Conservation (phyloP, 2,797 vertebrate genomes). For the Phylloscopus collybita region DNA sequence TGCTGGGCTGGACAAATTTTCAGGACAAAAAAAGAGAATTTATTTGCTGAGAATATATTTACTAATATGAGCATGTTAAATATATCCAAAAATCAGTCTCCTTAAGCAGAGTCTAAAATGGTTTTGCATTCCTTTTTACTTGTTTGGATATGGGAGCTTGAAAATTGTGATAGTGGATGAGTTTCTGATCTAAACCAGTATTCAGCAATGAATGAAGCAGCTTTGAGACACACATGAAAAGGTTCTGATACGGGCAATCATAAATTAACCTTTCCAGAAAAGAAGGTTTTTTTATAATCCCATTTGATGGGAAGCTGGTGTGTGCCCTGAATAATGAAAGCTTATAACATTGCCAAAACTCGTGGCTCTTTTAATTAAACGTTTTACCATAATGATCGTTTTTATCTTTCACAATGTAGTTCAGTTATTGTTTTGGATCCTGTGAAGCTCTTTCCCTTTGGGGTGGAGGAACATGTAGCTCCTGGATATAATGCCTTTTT, state of each 20-base stretch:
- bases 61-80: not conserved
- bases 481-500: not conserved
- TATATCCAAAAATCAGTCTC: rapidly evolving
- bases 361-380: not conserved
- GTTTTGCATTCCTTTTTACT: not conserved
- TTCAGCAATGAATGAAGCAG: not conserved
- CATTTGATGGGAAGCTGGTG: not conserved
- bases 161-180: not conserved
- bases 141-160: not conserved
- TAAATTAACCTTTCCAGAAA: not conserved
- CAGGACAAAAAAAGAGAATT: not conserved
- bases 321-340: not conserved
- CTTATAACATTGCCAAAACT: not conserved
- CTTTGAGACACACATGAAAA: not conserved
- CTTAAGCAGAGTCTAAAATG: not conserved
- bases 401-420: not conserved
- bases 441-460: not conserved
- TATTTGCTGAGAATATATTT: not conserved
- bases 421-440: not conserved
- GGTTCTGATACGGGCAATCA: not conserved
- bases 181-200: not conserved
- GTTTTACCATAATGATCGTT: not conserved
- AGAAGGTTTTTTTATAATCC: not conserved
- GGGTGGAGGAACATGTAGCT: not conserved
- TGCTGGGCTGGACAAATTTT: not conserved